Evolutionary conservation across 2,888 invertebrate species (phyloP), one percentile per base, ranked within the genome.

Genomic region (Eristalis tenax): DNA sequence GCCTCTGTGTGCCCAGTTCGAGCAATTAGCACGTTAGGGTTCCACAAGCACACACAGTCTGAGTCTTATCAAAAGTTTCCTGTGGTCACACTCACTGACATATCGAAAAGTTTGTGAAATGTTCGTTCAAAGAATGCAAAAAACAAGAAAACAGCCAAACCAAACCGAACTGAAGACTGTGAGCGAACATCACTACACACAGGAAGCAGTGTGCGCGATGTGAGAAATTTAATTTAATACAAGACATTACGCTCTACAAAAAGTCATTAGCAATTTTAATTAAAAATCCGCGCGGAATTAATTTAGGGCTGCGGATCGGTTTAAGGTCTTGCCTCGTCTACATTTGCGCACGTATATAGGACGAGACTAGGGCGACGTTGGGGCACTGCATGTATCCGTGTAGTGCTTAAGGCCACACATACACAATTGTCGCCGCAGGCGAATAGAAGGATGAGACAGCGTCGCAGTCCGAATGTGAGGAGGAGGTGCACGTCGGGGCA

Each of bases 241-340:
- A 57, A 71, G 69, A 73, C 83, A 76, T 83, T 79, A 79, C 79
- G 22, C 15, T 65, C 64, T 76, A 75, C 75, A 66, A 79, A 81
- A 83, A 83, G 83, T 80, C 83, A 83, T 87, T 87, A 87, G 87
- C 87, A 87, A 87, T 87, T 87, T 87, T 87, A 87, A 87, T 87
- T 87, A 87, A 87, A 87, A 87, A 87, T 83, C 87, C 79, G 68
- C 79, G 75, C 28, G 35, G 80, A 79, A 87, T 83, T 83, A 87
- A 83, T 87, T 87, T 83, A 87, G 73, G 83, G 73, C 74, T 69
- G 38, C 15, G 76, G 71, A 83, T 79, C 79, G 76, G 76, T 76
- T 83, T 83, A 76, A 69, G 61, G 73, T 75, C 11, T 69, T 76
- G 18, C 56, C 56, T 10, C 10, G 0, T 32, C 10, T 59, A 26